phyloP scores from a whole-genome alignment of 2,888 invertebrate genomes.

The Aleiodes alternator region DNA sequence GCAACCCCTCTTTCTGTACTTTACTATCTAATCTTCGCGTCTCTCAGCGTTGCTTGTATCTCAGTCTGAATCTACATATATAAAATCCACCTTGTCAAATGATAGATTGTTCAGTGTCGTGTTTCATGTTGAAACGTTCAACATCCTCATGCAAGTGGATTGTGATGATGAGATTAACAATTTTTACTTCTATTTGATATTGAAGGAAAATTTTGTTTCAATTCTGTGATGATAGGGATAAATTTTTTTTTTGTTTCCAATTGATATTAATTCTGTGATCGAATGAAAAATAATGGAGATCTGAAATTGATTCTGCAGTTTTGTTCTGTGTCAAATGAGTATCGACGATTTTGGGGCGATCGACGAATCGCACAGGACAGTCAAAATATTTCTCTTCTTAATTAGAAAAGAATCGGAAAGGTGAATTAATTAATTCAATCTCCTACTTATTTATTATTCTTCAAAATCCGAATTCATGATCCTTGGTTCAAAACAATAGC shows the following conservation, averaged over 20 bases:
- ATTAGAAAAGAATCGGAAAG: conserved; percentile 2
- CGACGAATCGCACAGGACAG: background rate
- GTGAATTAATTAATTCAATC: conserved; percentile 7
- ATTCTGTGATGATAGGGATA: background rate
- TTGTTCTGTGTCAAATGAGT: conserved; percentile 20
- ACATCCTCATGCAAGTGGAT: background rate
- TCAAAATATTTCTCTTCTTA: conserved; percentile 6
- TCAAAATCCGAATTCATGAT: conserved; percentile 18
- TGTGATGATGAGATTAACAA: background rate
- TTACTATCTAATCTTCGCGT: conserved; percentile 33
- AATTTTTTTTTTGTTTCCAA: background rate
- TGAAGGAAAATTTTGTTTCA: conserved; percentile 23
- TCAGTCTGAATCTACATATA: conserved; percentile 27
- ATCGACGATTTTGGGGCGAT: conserved; percentile 11
- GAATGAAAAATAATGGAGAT: background rate
- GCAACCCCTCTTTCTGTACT: conserved; percentile 16
- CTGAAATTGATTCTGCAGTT: background rate
- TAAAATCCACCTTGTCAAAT: conserved; percentile 30
- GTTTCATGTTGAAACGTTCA: background rate
- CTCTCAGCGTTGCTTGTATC: conserved; percentile 28
- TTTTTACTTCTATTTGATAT: conserved; percentile 19
- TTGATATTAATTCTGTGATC: too few species aligned
- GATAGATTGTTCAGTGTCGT: conserved; percentile 30
- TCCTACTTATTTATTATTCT: background rate
- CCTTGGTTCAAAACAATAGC: conserved; percentile 24